These are phyloP conservation scores for Leptopilina boulardi DNA, from an alignment of 1,140 invertebrate species.

Conservation along the genomic window DNA sequence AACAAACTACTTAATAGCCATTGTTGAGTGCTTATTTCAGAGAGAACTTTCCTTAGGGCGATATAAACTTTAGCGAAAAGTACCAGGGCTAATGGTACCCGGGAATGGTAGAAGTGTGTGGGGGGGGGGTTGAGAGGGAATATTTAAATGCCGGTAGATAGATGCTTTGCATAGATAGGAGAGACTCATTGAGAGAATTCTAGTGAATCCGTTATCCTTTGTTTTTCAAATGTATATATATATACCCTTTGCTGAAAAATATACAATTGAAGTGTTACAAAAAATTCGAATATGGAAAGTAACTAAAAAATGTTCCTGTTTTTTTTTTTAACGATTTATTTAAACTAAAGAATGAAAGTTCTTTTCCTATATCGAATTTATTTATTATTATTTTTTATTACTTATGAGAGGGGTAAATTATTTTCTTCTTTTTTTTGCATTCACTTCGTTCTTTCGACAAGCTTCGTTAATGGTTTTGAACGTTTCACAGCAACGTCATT, in stretches of 20 bases:
- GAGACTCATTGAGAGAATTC: neutral
- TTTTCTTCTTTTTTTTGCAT: neutral
- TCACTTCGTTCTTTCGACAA: neutral
- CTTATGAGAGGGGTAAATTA: conserved; percentile 17
- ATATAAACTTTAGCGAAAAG: conserved; percentile 28
- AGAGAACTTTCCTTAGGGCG: conserved; percentile 40
- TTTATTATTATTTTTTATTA: too few species aligned
- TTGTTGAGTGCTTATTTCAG: conserved; percentile 54
- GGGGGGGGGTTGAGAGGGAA: neutral
- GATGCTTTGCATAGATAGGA: neutral
- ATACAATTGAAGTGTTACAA: neutral
- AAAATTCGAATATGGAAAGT: too few species aligned
- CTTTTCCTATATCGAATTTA: too few species aligned
- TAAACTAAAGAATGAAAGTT: too few species aligned
- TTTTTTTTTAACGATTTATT: too few species aligned
- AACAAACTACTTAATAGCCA: conserved; percentile 70
- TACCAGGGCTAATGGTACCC: neutral
- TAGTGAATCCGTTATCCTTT: neutral
- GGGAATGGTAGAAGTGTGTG: neutral
- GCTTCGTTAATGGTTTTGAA: neutral
- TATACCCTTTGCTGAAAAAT: neutral
- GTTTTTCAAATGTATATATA: neutral
- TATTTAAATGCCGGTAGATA: neutral
- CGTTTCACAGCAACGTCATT: neutral
- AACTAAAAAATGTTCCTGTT: too few species aligned